phyloP scores from a whole-genome alignment of 2,797 vertebrate species.

The Eutrigla gurnardus region DNA sequence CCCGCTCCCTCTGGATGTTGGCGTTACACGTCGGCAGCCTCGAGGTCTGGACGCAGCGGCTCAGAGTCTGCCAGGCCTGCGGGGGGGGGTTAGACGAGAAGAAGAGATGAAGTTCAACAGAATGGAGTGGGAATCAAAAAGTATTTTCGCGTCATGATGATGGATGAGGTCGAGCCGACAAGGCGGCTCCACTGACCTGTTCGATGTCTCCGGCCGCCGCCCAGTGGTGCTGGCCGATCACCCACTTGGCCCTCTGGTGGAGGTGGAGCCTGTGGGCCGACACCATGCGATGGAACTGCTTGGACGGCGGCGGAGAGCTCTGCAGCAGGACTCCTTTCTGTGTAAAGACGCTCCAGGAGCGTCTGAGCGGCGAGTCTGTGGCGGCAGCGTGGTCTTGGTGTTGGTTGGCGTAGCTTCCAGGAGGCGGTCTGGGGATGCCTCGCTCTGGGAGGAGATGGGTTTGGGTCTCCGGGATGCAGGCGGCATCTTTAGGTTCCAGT shows the following conservation, averaged over 20 bases:
- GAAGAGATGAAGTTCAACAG: background rate
- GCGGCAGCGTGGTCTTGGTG: background rate
- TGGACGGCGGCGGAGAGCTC: slow-evolving; percentile 80
- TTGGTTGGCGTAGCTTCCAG: background rate
- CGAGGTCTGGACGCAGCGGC: slow-evolving; percentile 74
- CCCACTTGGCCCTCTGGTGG: slow-evolving; percentile 91
- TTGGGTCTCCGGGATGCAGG: slow-evolving; percentile 10
- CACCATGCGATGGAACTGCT: slow-evolving; percentile 81
- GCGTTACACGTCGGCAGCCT: slow-evolving; percentile 91
- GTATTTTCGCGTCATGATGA: too few species aligned
- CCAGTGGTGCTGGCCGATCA: slow-evolving; percentile 84
- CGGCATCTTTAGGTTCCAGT: background rate
- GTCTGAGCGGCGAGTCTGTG: slow-evolving; percentile 54
- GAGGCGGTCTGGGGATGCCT: background rate
- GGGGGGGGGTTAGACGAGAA: background rate
- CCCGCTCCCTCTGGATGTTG: slow-evolving; percentile 88
- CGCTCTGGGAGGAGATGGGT: background rate
- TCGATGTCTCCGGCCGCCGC: slow-evolving; percentile 81
- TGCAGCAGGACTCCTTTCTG: slow-evolving; percentile 55
- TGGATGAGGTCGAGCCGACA: too few species aligned
- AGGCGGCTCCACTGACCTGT: slow-evolving; percentile 66
- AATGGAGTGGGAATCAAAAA: background rate
- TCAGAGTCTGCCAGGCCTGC: slow-evolving; percentile 86
- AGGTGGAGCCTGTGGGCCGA: slow-evolving; percentile 84
- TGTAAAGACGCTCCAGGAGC: slow-evolving; percentile 90